phyloP scores from a whole-genome alignment of 2,113 vertebrate species.

The Aegotheles bennettii region DNA sequence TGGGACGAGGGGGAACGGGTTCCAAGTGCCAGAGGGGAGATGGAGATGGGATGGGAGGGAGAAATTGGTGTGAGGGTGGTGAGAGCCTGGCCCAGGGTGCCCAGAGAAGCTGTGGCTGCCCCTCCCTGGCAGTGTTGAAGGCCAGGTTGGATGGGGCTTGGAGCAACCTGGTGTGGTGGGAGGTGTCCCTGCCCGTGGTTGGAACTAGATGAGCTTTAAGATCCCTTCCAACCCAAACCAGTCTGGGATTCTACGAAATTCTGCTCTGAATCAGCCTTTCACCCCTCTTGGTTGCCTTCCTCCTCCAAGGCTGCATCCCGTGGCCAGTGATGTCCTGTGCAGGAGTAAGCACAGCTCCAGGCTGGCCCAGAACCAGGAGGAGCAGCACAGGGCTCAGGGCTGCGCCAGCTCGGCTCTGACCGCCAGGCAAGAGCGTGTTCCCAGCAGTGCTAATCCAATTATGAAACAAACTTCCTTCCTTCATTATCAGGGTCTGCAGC shows the following conservation, averaged over 20 bases:
- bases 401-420: background rate
- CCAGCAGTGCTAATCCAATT: constrained; percentile 45
- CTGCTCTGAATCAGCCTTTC: background rate
- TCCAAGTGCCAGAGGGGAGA: too few relatives aligned
- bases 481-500: background rate
- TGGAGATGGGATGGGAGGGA: too few relatives aligned
- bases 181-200: too few relatives aligned
- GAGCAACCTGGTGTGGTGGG: too few relatives aligned
- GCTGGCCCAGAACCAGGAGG: background rate
- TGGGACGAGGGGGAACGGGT: too few relatives aligned
- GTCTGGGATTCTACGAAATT: background rate
- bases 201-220: too few relatives aligned
- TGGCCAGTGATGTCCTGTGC: background rate
- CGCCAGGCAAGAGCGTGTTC: accelerated
- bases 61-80: too few relatives aligned
- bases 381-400: accelerated
- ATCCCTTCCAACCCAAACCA: too few relatives aligned
- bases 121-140: too few relatives aligned
- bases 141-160: too few relatives aligned
- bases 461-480: constrained; percentile 6
- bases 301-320: background rate
- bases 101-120: too few relatives aligned
- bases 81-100: too few relatives aligned
- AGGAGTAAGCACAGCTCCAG: background rate
- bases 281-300: background rate